Base-by-base conservation (phyloP, 2,797 vertebrate genomes). In the Sebastes jordani region DNA sequence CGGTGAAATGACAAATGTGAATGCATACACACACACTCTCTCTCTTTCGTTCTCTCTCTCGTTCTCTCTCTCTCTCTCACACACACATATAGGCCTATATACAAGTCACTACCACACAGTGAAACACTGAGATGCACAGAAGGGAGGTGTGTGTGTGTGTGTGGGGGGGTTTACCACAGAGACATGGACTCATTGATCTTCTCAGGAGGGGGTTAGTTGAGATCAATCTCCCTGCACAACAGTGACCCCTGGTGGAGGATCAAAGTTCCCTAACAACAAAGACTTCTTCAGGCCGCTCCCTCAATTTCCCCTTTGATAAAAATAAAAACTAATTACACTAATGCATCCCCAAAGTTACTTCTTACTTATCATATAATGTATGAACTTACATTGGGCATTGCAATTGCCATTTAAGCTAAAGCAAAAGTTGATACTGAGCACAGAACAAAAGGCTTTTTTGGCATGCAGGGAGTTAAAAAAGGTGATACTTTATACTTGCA, bases 201-300 rank as follows among this genome's bases (percentile, higher is more conserved):
- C 80, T 82, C 76, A 71, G 68, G 78, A 84, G 78, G 85, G 88
- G 83, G 85, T 86, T 73, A 78, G 74, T 67, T 29, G 36, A 86
- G 88, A 89, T 89, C 84, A 88, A 94, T 88, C 91, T 90, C 71
- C 86, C 87, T 94, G 91, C 92, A 91, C 94, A 94, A 95, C 92
- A 94, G 86, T 94, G 94, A 93, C 94, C 92, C 93, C 94, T 93
- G 82, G 92, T 95, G 94, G 94, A 71, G 34, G 74, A 86, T 88
- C 85, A 90, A 89, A 90, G 85, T 82, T 82, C 85, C 82, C 80
- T 27, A 52, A 78, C 66, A 88, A 76, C 81, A 87, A 83, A 89
- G 87, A 36, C 6, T 22, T 55, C 10, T 6, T 36, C 34, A 38
- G 49, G 38, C 61, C n/a, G 9, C 23, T 76, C 14, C 56, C 46